phyloP scores from a whole-genome alignment of 2,113 vertebrate species.

The Arenaria interpres region DNA sequence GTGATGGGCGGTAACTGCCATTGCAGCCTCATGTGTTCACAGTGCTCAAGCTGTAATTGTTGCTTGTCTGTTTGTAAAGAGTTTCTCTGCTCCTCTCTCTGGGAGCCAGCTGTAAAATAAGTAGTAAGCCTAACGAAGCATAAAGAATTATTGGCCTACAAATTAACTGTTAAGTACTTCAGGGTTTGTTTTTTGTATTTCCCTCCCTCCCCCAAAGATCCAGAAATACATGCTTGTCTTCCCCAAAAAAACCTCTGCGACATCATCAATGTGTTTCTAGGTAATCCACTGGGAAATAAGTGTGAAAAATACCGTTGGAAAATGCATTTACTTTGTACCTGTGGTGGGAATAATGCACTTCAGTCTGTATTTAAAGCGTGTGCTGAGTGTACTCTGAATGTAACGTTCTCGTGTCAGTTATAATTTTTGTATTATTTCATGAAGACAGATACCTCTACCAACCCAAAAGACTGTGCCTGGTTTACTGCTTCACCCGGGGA shows the following conservation, averaged over 20 bases:
- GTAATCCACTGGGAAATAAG: not conserved
- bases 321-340: not conserved
- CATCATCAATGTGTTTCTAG: not conserved
- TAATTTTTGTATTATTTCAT: not conserved
- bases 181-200: not conserved
- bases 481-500: not conserved
- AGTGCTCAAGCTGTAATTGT: not conserved
- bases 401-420: not conserved
- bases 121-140: not conserved
- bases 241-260: not conserved
- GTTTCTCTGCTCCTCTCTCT: not conserved
- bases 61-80: not conserved
- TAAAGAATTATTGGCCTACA: not conserved
- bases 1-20: not conserved
- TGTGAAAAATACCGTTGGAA: not conserved
- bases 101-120: not conserved
- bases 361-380: not conserved
- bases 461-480: fast-evolving
- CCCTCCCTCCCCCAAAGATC: not conserved
- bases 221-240: not conserved
- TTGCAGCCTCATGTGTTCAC: not conserved
- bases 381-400: not conserved
- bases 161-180: not conserved
- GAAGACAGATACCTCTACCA: not conserved
- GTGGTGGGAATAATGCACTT: not conserved